Conservation (phyloP, 2,797 vertebrate species). For the Xiphorhynchus erythropygius region DNA sequence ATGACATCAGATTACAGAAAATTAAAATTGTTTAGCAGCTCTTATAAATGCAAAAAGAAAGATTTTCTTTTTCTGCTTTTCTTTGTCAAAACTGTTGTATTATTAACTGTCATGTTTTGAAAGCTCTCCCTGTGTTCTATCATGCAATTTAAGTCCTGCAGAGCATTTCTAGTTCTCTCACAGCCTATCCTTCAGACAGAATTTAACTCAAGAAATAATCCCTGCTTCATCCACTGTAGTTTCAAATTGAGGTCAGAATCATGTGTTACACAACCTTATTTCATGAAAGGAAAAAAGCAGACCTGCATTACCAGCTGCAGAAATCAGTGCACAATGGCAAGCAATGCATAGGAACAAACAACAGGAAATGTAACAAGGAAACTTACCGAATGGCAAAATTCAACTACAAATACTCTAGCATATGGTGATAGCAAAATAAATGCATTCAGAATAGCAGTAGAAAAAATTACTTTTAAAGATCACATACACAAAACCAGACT, state of each 20-base stretch:
- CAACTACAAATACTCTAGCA: not conserved
- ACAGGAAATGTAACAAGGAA: not conserved
- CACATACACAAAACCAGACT: not conserved
- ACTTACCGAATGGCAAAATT: not conserved
- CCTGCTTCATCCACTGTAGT: not conserved
- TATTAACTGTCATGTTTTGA: not conserved
- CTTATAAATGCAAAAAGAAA: not conserved
- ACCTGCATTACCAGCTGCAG: not conserved
- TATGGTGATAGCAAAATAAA: not conserved
- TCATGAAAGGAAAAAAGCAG: not conserved
- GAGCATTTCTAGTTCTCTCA: not conserved
- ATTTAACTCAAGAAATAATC: constrained; percentile 28
- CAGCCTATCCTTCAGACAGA: not conserved
- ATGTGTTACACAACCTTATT: constrained; percentile 15
- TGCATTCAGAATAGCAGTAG: not conserved
- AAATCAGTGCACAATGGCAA: not conserved
- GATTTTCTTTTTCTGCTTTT: not conserved
- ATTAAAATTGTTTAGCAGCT: not conserved
- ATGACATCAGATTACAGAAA: not conserved
- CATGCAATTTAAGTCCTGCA: not conserved
- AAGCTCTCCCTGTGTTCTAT: not conserved
- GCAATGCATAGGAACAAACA: not conserved
- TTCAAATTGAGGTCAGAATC: constrained; percentile 27
- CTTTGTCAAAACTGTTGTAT: not conserved
- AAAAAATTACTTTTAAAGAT: not conserved